A percentile compares a stretch with the other conserved stretches of the same genome.
phyloP scores from a whole-genome alignment of 37 sponge, comb jelly and placozoan genomes.

The Agelas oroides region DNA sequence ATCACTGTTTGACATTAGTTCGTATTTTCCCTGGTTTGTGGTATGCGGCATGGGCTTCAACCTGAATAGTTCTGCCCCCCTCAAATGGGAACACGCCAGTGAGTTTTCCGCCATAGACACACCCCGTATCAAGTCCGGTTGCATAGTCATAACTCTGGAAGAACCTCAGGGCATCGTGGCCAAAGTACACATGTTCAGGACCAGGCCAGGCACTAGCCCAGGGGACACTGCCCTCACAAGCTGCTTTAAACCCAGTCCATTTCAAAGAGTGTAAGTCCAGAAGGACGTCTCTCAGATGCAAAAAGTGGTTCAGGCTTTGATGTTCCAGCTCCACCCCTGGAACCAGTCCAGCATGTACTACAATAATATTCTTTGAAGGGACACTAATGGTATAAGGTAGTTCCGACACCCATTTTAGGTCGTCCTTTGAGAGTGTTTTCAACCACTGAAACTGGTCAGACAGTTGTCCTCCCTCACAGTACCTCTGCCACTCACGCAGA shows the following conservation, averaged over 20 bases:
- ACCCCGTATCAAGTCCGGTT: conserved; percentile 88
- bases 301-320: conserved; percentile 45
- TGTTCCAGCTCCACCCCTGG: conserved; percentile 59
- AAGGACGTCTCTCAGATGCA: conserved; percentile 65
- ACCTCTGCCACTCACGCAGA: conserved; percentile 56
- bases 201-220: conserved; percentile 83
- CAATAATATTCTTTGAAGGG: conserved; percentile 57
- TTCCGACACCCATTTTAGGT: conserved; percentile 66
- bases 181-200: conserved; percentile 87
- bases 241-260: conserved; percentile 17
- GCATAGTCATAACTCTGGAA: conserved; percentile 66
- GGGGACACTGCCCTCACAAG: conserved; percentile 5
- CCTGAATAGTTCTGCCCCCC: background rate
- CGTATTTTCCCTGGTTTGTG: too few species aligned
- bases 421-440: conserved; percentile 60
- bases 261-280: conserved; percentile 2
- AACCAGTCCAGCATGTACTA: conserved; percentile 85
- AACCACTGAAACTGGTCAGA: conserved; percentile 69
- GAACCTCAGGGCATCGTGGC: conserved; percentile 78
- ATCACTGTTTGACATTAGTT: too few species aligned
- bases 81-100: conserved; percentile 71
- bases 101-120: conserved; percentile 82
- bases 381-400: conserved; percentile 75
- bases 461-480: conserved; percentile 8
- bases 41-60: too few species aligned